Evolutionary conservation across 1,140 invertebrate species (phyloP).

Genomic region (Drosophila pruinosa): DNA sequence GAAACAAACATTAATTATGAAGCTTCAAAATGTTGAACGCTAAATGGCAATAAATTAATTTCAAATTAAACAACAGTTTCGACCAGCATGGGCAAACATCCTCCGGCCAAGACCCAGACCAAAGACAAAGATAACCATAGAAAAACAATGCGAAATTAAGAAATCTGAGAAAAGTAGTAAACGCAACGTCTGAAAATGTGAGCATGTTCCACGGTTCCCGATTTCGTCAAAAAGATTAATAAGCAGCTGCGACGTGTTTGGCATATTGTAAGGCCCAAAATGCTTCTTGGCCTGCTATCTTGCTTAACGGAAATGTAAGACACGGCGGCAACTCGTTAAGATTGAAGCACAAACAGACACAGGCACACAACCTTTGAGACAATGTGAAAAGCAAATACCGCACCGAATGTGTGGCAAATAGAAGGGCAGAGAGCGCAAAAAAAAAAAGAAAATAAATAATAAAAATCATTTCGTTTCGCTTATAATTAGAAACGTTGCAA

Average conservation of each 20-base stretch:
- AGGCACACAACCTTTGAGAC: background rate
- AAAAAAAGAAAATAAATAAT: background rate
- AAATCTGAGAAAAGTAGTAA: conserved; percentile 37
- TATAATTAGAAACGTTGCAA: conserved; percentile 39
- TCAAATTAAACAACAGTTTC: conserved; percentile 37
- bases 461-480: conserved; percentile 15
- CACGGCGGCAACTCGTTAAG: conserved; percentile 40
- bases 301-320: conserved; percentile 65
- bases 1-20: conserved; percentile 29
- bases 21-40: conserved; percentile 30
- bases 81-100: conserved; percentile 47
- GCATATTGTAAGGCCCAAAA: conserved; percentile 45
- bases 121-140: conserved; percentile 27
- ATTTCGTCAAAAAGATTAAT: conserved; percentile 80
- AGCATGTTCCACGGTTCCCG: conserved; percentile 26
- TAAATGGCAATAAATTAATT: conserved; percentile 56
- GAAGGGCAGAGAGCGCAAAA: conserved; percentile 5
- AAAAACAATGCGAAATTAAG: conserved; percentile 27
- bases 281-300: conserved; percentile 6
- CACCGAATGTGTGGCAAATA: conserved; percentile 35
- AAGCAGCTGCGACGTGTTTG: conserved; percentile 66
- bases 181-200: conserved; percentile 61
- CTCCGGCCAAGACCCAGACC: conserved; percentile 15
- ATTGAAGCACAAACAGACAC: conserved; percentile 12
- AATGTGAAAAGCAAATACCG: conserved; percentile 17